phyloP scores from a whole-genome alignment of 1,140 invertebrate species.

The Brachionus calyciflorus region DNA sequence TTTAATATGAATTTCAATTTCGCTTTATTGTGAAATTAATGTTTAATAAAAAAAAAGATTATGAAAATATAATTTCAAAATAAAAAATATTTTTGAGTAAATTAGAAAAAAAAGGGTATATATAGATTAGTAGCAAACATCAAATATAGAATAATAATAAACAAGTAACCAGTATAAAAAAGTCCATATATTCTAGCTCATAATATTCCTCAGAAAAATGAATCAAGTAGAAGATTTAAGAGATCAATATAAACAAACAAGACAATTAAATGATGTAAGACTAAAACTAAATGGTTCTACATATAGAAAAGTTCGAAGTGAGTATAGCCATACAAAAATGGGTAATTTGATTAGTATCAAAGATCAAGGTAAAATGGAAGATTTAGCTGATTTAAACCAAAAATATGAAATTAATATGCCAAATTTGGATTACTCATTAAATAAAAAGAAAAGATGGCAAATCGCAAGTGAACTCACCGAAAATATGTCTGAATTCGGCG shows the following conservation, averaged over 20 bases:
- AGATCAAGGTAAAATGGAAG: conserved; percentile 12
- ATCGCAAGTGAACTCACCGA: background rate
- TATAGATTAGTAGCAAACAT: too few species aligned
- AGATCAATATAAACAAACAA: background rate
- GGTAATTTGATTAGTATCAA: background rate
- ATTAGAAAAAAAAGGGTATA: too few species aligned
- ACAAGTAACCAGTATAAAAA: too few species aligned
- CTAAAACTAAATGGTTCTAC: conserved; percentile 11
- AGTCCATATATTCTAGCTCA: too few species aligned
- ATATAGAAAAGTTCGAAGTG: background rate
- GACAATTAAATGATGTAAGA: conserved; percentile 12
- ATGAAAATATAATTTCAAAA: too few species aligned
- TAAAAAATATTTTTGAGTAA: too few species aligned
- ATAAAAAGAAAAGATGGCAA: conserved; percentile 42
- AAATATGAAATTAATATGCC: conserved; percentile 6
- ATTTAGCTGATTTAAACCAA: background rate
- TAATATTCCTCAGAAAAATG: background rate
- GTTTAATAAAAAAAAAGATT: too few species aligned
- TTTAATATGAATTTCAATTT: too few species aligned
- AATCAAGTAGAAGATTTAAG: background rate
- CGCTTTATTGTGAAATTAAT: too few species aligned
- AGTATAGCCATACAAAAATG: conserved; percentile 16
- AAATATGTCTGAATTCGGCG: background rate
- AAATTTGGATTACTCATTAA: background rate
- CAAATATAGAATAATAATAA: too few species aligned